Percentiles rank a stretch among this genome's conserved stretches.
These are phyloP conservation scores for Eubasilissa regina DNA, from an alignment of 1,140 invertebrate species.

Conservation along the genomic window DNA sequence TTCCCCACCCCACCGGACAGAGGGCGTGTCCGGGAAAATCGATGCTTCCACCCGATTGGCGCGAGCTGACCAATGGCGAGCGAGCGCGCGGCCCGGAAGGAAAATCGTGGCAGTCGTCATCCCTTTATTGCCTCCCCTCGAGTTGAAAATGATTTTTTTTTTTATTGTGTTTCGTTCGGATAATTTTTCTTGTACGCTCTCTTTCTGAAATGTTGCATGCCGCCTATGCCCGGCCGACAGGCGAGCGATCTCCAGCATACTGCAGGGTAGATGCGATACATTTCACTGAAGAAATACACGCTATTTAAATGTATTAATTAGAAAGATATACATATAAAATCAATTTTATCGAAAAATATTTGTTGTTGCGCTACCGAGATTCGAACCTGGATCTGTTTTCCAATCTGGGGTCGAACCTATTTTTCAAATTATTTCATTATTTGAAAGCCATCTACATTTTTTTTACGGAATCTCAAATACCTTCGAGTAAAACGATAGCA, in stretches of 20 bases:
- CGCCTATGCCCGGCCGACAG: neutral
- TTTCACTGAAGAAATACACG: neutral
- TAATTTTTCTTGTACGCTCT: neutral
- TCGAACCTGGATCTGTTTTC: too few species aligned
- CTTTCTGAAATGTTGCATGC: neutral
- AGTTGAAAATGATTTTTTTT: neutral
- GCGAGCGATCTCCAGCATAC: neutral
- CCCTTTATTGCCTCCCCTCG: conserved; percentile 8
- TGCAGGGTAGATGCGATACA: neutral
- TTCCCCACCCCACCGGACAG: neutral
- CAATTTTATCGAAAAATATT: too few species aligned
- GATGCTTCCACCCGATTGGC: neutral
- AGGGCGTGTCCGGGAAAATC: conserved; percentile 34
- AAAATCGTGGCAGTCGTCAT: neutral
- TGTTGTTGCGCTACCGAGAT: too few species aligned
- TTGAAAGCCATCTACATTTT: too few species aligned
- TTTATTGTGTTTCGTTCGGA: neutral
- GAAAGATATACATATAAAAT: too few species aligned
- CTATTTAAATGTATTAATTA: neutral
- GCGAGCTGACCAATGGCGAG: conserved; percentile 22
- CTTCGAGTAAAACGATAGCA: too few species aligned
- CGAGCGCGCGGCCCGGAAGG: neutral
- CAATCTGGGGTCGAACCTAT: too few species aligned
- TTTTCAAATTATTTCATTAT: too few species aligned
- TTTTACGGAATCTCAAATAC: too few species aligned